phyloP scores from a whole-genome alignment of 2,888 invertebrate genomes.

The Lacanobia oleracea region DNA sequence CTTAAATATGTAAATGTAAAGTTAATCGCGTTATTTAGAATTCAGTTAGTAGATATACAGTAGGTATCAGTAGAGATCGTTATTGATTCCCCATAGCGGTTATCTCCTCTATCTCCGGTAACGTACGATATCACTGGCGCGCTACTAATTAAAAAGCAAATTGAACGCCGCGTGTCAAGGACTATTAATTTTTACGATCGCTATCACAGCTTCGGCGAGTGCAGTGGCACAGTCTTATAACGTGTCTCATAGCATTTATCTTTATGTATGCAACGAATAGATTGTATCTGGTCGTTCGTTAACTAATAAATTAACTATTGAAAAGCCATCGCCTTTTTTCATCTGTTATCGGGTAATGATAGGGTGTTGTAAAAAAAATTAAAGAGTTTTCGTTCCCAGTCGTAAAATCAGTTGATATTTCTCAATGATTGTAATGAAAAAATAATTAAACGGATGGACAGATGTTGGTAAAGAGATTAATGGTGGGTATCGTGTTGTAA shows the following conservation, averaged over 20 bases:
- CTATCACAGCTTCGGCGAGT: constrained; percentile 73
- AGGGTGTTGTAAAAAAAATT: constrained; percentile 67
- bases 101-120: constrained; percentile 67
- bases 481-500: constrained; percentile 54
- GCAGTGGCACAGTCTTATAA: constrained; percentile 70
- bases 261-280: constrained; percentile 80
- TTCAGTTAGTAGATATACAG: constrained; percentile 56
- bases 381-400: constrained; percentile 59
- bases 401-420: constrained; percentile 54
- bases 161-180: constrained; percentile 82
- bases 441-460: constrained; percentile 48
- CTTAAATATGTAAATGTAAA: constrained; percentile 65
- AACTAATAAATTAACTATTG: constrained; percentile 82
- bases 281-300: constrained; percentile 78
- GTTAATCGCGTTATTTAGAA: constrained; percentile 66
- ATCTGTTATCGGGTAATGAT: constrained; percentile 69
- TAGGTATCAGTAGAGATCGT: constrained; percentile 64
- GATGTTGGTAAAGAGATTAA: constrained; percentile 63
- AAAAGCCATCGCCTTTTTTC: constrained; percentile 72
- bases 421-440: constrained; percentile 48
- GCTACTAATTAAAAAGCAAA: constrained; percentile 84
- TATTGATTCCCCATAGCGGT: constrained; percentile 70
- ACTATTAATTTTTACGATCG: constrained; percentile 86
- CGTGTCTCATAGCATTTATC: constrained; percentile 76
- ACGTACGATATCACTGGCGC: constrained; percentile 64